These are phyloP conservation scores for Samia ricini DNA, from an alignment of 1,140 invertebrate species.

Conservation along the genomic window DNA sequence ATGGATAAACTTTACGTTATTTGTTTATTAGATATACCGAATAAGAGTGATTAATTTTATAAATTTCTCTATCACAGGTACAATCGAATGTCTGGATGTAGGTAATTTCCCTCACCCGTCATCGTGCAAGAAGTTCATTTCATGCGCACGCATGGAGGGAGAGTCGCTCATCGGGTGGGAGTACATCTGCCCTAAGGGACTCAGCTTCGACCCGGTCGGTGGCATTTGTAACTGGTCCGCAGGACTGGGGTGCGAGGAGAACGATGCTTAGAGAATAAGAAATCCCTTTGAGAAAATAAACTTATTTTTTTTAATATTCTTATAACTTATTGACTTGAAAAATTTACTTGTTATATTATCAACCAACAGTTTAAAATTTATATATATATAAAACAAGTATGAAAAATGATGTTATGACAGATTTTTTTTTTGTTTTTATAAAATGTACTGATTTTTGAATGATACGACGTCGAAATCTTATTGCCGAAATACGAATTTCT, in stretches of 20 bases:
- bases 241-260: conserved; percentile 84
- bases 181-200: conserved; percentile 89
- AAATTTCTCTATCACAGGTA: conserved; percentile 59
- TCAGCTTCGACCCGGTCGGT: conserved; percentile 92
- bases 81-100: conserved; percentile 89
- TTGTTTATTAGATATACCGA: too few species aligned
- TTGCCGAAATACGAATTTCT: too few species aligned
- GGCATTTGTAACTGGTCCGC: conserved; percentile 94
- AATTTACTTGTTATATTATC: too few species aligned
- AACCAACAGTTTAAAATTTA: too few species aligned
- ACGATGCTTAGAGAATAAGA: conserved; percentile 47
- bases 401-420: too few species aligned
- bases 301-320: too few species aligned
- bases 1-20: too few species aligned
- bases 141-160: conserved; percentile 89
- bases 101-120: conserved; percentile 93
- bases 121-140: conserved; percentile 93
- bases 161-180: conserved; percentile 88
- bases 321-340: too few species aligned
- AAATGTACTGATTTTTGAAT: background rate
- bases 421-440: background rate
- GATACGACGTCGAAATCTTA: background rate
- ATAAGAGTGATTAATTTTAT: too few species aligned
- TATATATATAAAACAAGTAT: too few species aligned
- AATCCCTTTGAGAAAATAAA: too few species aligned